These are phyloP conservation scores for Entomyzon cyanotis DNA, from an alignment of 2,113 vertebrate species.

Conservation along the genomic window DNA sequence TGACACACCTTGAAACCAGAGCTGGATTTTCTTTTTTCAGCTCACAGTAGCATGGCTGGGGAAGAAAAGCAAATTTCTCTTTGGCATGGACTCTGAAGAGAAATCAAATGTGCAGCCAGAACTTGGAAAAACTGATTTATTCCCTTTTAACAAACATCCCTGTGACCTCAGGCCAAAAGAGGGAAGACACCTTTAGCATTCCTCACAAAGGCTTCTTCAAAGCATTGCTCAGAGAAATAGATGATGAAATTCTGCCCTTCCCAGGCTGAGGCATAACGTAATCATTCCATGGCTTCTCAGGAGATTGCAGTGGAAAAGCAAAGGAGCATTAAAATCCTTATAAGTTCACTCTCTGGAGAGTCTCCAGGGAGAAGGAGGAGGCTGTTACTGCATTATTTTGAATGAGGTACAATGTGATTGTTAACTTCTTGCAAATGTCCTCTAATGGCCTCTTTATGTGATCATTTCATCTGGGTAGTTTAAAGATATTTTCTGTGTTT, in stretches of 20 bases:
- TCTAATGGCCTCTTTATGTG: background rate
- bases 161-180: background rate
- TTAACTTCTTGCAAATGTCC: constrained; percentile 20
- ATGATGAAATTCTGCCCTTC: constrained; percentile 48
- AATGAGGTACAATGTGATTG: constrained; percentile 4
- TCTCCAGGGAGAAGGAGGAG: background rate
- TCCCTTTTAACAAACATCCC: background rate
- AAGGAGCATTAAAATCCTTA: constrained; percentile 4
- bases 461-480: background rate
- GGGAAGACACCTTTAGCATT: constrained; percentile 26
- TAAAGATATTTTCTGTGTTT: background rate
- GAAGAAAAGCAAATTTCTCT: background rate
- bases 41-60: background rate
- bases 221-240: constrained; percentile 13
- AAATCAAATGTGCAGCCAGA: background rate
- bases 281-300: background rate
- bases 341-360: background rate
- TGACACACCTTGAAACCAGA: background rate
- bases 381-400: constrained; percentile 2
- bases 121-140: background rate
- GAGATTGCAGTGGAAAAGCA: constrained; percentile 3
- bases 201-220: constrained; percentile 31
- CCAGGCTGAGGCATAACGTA: constrained; percentile 14
- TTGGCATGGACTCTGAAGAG: background rate
- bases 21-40: background rate